Percentiles rank a stretch among this genome's conserved stretches.
Conservation (phyloP, 2,888 invertebrate genomes). For the Xanthia togata region DNA sequence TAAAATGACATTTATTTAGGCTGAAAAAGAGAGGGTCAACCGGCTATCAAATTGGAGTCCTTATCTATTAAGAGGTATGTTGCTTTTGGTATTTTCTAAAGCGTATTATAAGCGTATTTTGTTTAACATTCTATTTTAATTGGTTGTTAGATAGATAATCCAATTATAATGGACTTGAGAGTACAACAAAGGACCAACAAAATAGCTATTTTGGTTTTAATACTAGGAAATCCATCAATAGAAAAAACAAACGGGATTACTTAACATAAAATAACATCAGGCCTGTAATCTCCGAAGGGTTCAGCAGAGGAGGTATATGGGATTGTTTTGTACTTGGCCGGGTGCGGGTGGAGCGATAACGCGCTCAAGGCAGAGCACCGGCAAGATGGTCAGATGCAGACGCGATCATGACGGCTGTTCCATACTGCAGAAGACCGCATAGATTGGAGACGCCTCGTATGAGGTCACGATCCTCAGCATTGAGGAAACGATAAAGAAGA, state of each 20-base stretch:
- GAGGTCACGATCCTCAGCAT: too few species aligned
- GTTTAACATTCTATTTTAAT: not conserved
- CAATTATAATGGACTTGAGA: not conserved
- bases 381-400: too few species aligned
- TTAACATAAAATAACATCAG: not conserved
- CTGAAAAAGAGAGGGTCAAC: slow-evolving; percentile 77
- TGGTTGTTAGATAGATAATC: slow-evolving; percentile 13
- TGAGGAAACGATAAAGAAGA: too few species aligned
- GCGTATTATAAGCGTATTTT: slow-evolving; percentile 13
- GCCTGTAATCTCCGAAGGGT: not conserved
- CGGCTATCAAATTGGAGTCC: slow-evolving; percentile 77
- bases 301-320: not conserved
- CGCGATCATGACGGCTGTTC: too few species aligned
- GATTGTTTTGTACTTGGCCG: not conserved
- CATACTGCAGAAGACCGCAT: too few species aligned
- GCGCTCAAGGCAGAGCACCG: too few species aligned
- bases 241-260: not conserved
- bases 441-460: too few species aligned
- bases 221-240: not conserved
- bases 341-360: too few species aligned
- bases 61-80: slow-evolving; percentile 72
- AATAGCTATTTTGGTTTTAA: not conserved
- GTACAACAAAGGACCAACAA: not conserved
- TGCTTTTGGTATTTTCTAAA: slow-evolving; percentile 5
- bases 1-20: slow-evolving; percentile 84